Percentiles rank a stretch among this genome's conserved stretches.
Conservation (phyloP, 2,888 invertebrate genomes). For the Oscheius sp. region DNA sequence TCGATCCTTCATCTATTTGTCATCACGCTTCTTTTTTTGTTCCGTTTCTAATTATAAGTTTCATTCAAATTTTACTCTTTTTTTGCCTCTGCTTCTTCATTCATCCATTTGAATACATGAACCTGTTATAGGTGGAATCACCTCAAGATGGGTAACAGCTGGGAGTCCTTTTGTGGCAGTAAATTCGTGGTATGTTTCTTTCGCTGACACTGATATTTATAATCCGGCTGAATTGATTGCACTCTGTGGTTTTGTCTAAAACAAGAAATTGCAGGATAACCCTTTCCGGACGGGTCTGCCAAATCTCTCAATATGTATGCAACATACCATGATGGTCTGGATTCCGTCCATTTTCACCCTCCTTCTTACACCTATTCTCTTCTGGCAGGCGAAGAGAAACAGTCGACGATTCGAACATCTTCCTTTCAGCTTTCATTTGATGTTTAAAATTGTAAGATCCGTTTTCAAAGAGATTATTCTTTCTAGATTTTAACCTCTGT, state of each 20-base stretch:
- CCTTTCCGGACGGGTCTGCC: slow-evolving; percentile 52
- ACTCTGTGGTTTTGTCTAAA: slow-evolving; percentile 6
- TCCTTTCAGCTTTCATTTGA: slow-evolving; percentile 36
- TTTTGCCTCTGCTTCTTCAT: background rate
- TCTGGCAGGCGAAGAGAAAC: slow-evolving; percentile 39
- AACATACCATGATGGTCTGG: slow-evolving; percentile 66
- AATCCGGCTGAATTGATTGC: slow-evolving; percentile 18
- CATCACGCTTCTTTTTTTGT: slow-evolving; percentile 20
- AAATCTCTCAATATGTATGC: slow-evolving; percentile 61
- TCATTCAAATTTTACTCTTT: no score
- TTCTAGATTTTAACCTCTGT: slow-evolving; percentile 29
- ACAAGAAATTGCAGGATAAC: slow-evolving; percentile 20
- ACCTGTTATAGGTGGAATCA: no score
- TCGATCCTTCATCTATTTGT: background rate
- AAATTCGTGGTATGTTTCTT: slow-evolving; percentile 19
- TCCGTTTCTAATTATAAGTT: background rate
- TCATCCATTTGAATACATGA: background rate
- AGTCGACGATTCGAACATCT: slow-evolving; percentile 38
- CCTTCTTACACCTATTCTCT: slow-evolving; percentile 49
- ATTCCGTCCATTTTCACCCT: slow-evolving; percentile 55
- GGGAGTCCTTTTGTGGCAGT: slow-evolving; percentile 27
- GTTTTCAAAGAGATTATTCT: background rate
- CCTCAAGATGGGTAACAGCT: slow-evolving; percentile 15
- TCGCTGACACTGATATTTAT: background rate
- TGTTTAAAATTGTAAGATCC: slow-evolving; percentile 49